A percentile compares a stretch with the other conserved stretches of the same genome.
These are phyloP conservation scores for Hylomyscus alleni DNA, from an alignment of 2,797 vertebrate genomes.

Conservation along the genomic window DNA sequence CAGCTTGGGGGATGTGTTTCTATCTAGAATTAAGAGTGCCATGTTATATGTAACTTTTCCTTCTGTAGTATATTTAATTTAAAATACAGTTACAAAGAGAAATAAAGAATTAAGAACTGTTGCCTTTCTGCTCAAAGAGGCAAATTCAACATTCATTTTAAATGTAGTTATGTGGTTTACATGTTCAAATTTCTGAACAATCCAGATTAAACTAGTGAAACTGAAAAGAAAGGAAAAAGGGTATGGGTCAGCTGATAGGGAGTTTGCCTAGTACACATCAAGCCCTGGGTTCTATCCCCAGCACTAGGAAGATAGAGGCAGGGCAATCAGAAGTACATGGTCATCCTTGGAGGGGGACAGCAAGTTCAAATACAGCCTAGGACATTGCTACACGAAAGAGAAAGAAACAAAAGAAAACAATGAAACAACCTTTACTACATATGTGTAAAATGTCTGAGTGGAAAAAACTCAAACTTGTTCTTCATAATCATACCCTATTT, in stretches of 20 bases:
- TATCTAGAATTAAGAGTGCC: neutral
- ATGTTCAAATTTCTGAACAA: slow-evolving; percentile 45
- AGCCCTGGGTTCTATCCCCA: neutral
- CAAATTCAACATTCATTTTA: slow-evolving; percentile 51
- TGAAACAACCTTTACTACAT: neutral
- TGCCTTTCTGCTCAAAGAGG: slow-evolving; percentile 25
- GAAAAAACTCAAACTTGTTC: neutral
- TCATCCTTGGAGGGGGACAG: neutral
- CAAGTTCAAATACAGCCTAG: neutral
- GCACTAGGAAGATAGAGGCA: neutral
- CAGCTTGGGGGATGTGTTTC: neutral
- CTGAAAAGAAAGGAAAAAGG: slow-evolving; percentile 21
- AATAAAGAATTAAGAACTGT: slow-evolving; percentile 34
- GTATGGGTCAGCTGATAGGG: neutral
- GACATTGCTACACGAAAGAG: neutral
- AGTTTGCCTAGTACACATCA: neutral
- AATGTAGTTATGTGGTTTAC: neutral
- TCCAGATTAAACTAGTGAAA: neutral
- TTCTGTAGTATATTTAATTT: neutral
- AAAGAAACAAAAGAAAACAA: neutral
- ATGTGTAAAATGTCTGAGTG: neutral
- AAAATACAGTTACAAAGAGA: slow-evolving; percentile 45
- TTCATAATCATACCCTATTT: neutral
- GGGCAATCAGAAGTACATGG: neutral
- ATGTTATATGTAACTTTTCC: neutral